Evolutionary conservation across 2,797 vertebrate species (phyloP), one percentile per base, ranked within the genome.

Genomic region (Sebastes glaucus): DNA sequence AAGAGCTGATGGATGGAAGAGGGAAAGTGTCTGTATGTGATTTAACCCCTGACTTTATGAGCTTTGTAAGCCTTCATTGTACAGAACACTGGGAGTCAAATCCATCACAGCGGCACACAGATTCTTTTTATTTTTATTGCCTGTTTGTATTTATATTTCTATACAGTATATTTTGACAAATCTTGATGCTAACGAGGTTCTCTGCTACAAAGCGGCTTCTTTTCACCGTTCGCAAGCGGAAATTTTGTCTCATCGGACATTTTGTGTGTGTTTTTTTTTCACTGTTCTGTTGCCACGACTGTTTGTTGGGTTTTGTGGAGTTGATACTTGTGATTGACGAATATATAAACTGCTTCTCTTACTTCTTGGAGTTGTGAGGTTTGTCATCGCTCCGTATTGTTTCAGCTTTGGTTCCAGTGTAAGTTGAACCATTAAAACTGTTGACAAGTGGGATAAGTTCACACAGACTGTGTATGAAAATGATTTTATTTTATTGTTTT

Each of bases 1-100:
- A 64, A 0, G 22, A 42, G 10, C 3, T 4, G 67, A 35, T 1
- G 64, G 68, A 64, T 49, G 67, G 32, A 42, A 4, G 71, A 70
- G 56, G 62, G 68, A 73, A 2, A 1, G 2, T 20, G 81, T 71
- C 27, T 2, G 4, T 74, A 1, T 74, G 82, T 67, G 78, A 65
- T 88, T 88, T 69, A 60, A 85, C 74, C 84, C 82, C 89, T 63
- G 81, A 87, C 7, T 77, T 81, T 89, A 81, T 82, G 80, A 92
- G 93, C 90, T 93, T 91, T 77, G 86, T 93, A 90, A 94, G 87
- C 89, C 71, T 82, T 68, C 30, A 83, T 16, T 92, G 87, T 92
- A 92, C 75, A 92, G 63, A 35, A 92, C 28, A 68, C 68, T 81
- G 84, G 82, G 87, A 84, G 52, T 33, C 5, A 65, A 71, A 59